phyloP scores from a whole-genome alignment of 2,797 vertebrate species.

The Peromyscus aztecus region DNA sequence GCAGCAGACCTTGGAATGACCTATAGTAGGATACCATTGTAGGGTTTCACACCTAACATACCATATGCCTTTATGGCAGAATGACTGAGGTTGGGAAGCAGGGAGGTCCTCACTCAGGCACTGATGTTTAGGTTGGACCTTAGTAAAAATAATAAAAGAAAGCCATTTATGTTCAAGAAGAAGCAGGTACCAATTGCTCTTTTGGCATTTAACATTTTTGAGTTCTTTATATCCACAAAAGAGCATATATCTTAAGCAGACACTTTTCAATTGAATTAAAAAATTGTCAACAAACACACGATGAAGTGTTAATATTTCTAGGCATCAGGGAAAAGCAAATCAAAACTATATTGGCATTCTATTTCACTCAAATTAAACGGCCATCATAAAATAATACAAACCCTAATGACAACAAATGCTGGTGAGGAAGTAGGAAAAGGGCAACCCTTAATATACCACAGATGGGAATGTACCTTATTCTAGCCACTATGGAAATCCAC shows the following conservation, averaged over 20 bases:
- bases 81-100: neutral
- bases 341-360: neutral
- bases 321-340: neutral
- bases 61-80: neutral
- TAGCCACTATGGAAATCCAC: neutral
- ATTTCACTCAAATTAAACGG: neutral
- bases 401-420: neutral
- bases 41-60: neutral
- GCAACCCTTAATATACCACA: neutral
- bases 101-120: neutral
- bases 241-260: neutral
- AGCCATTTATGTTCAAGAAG: neutral
- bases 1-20: neutral
- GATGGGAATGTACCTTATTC: neutral
- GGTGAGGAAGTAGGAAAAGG: neutral
- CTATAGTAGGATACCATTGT: neutral
- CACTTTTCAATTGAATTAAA: neutral
- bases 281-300: neutral
- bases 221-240: neutral
- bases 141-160: neutral
- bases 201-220: neutral
- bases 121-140: neutral
- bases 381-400: neutral
- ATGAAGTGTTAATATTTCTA: neutral
- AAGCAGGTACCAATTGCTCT: neutral